Base-by-base conservation (phyloP, 2,888 invertebrate genomes). In the Strigamia maritima region DNA sequence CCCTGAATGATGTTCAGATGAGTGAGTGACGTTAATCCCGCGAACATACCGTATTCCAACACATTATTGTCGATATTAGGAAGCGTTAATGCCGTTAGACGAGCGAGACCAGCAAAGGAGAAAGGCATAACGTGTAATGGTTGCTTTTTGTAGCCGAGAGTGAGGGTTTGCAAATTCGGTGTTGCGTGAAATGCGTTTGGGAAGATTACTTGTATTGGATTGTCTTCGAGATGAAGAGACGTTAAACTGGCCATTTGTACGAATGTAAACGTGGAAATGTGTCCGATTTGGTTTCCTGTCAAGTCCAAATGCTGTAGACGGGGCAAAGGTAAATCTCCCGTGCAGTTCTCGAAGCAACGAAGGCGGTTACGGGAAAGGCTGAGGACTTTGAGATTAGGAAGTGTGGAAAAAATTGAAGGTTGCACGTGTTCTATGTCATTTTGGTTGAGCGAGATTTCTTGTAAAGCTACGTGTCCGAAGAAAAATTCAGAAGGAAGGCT, bases 251-350 rank as follows among this genome's bases (percentile, higher is more conserved):
- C 80, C 70, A 82, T 35, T 6, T 81, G 91, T 4, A 92, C 92
- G 82, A 92, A 89, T 28, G 91, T 91, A 8, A 90, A 85, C 84
- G 92, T 91, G 0, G 91, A 91, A 75, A 92, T 84, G 83, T 91
- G 90, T 4, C 90, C 90, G 81, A 92, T 87, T 82, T 90, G 90
- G 83, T 92, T 92, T 82, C 89, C 87, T 70, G 90, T 89, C 79
- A 92, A 86, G 85, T 92, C 91, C 40, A 92, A 87, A 81, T 89
- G 88, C 85, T 91, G 89, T 70, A 81, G 79, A 19, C 76, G 31
- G 16, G 78, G 74, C 19, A 80, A 54, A 16, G 49, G 54, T 10
- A 19, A 28, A n/a, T 54, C 35, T 22, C 77, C 77, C 2, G 54
- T 54, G 28, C 77, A 75, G 70, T 76, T 78, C 44, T 79, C 80